Conservation (phyloP, 1,140 invertebrate species). For the Steinernema khuongi region DNA sequence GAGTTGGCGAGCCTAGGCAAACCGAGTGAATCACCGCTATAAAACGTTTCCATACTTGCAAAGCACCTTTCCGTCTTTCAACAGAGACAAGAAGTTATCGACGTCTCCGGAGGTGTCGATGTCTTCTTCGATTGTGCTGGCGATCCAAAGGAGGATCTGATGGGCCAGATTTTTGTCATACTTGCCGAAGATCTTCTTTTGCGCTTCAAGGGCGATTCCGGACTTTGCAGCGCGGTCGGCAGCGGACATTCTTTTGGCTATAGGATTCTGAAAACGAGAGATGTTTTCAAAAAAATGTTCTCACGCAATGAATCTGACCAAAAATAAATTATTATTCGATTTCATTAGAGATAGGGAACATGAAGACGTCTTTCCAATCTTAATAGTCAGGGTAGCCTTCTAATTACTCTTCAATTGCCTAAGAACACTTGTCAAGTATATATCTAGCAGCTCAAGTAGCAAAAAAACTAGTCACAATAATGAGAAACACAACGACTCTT, state of each 20-base stretch:
- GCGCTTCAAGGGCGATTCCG: slow-evolving; percentile 50
- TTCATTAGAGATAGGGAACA: too few relatives aligned
- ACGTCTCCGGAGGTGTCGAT: slow-evolving; percentile 1
- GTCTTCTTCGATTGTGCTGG: not conserved
- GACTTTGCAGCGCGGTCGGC: slow-evolving; percentile 50
- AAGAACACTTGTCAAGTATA: too few relatives aligned
- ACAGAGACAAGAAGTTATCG: not conserved
- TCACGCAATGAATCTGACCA: too few relatives aligned
- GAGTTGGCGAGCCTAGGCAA: slow-evolving; percentile 48
- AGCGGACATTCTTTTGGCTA: slow-evolving; percentile 20
- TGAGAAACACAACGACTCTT: too few relatives aligned
- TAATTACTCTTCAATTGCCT: too few relatives aligned
- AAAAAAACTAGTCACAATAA: too few relatives aligned
- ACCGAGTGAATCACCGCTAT: not conserved
- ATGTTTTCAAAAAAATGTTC: too few relatives aligned
- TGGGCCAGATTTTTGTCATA: slow-evolving; percentile 43
- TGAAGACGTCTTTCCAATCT: too few relatives aligned
- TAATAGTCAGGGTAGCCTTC: too few relatives aligned
- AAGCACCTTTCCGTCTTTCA: not conserved
- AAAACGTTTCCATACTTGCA: not conserved
- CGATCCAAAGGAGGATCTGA: slow-evolving; percentile 47
- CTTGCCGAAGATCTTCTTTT: slow-evolving; percentile 52
- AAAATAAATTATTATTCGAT: too few relatives aligned
- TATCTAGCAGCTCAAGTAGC: too few relatives aligned
- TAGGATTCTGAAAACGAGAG: too few relatives aligned